Base-by-base conservation (phyloP, 2,797 vertebrate genomes). In the Pteropus rufus region DNA sequence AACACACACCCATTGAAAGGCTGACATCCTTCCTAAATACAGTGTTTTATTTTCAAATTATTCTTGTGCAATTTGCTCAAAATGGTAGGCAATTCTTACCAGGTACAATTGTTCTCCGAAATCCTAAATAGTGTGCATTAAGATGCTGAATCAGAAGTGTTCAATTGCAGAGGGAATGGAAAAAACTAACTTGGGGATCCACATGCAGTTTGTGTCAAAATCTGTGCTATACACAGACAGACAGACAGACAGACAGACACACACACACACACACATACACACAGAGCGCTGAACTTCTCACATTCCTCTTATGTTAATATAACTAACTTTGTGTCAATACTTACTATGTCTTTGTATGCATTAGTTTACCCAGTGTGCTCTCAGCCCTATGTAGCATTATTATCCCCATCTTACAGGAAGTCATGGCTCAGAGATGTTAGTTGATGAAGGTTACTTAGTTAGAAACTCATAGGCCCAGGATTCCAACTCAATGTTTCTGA, bases 41-140 rank as follows among this genome's bases (percentile, higher is more conserved):
- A 46, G 24, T 64, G 52, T 89, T 92, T 52, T 73, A 56, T 58
- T 96, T 96, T 93, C 64, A 94, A 79, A 93, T 92, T 62, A 92
- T 56, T 92, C 64, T 65, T 85, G n/a, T 75, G 11, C 5, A 52
- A 60, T 88, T 96, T 91, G 10, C 67, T 64, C 67, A 73, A 41
- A 92, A 67, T 95, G 72, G 34, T 26, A 89, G 58, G 44, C 73
- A 93, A 29, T 79, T 86, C 41, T 67, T 83, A 83, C 16, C 29
- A 62, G 41, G 44, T 80, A 41, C 5, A 58, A 79, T 76, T 75
- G 26, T 95, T 70, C 91, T 62, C 73, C 49, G 46, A 89, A 91
- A 93, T 62, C 34, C 46, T 79, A 88, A 94, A 46, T 41, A 67
- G 69, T 49, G 19, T 93, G 46, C 29, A 36, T 15, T 79, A 79